Evolutionary conservation across 92 coral and sea anemone genomes (phyloP).

Genomic region (Phenganax marumi): DNA sequence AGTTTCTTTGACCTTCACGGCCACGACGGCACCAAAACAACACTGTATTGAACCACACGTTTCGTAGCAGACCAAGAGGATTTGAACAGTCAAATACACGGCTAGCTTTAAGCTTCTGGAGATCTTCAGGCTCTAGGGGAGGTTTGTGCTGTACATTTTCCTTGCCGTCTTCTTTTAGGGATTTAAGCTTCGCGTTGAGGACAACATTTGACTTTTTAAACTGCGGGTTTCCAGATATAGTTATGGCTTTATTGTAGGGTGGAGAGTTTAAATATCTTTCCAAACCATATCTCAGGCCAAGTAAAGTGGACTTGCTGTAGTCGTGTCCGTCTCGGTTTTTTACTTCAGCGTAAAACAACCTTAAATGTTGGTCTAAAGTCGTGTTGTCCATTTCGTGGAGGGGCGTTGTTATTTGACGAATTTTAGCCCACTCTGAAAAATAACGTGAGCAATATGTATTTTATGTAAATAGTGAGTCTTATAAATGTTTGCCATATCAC

Average conservation of each 20-base stretch:
- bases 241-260: not conserved
- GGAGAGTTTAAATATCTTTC: conserved; percentile 5
- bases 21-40: conserved; percentile 20
- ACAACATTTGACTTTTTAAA: not conserved
- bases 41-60: conserved; percentile 3
- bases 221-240: not conserved
- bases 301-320: conserved; percentile 4
- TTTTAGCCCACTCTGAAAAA: not conserved
- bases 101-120: not conserved
- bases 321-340: not conserved
- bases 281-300: conserved; percentile 3
- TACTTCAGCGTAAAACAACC: conserved; percentile 3
- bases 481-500: too few relatives aligned
- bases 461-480: too few relatives aligned
- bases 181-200: conserved; percentile 11
- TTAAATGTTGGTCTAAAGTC: not conserved
- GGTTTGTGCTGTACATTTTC: conserved; percentile 27
- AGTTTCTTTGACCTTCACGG: conserved; percentile 25
- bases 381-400: not conserved
- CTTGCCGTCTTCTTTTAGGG: conserved; percentile 1
- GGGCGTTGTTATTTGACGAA: not conserved
- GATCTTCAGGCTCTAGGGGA: not conserved
- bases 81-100: not conserved
- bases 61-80: not conserved
- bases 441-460: not conserved